phyloP scores from a whole-genome alignment of 2,797 vertebrate genomes.

The Centropyge bicolor region DNA sequence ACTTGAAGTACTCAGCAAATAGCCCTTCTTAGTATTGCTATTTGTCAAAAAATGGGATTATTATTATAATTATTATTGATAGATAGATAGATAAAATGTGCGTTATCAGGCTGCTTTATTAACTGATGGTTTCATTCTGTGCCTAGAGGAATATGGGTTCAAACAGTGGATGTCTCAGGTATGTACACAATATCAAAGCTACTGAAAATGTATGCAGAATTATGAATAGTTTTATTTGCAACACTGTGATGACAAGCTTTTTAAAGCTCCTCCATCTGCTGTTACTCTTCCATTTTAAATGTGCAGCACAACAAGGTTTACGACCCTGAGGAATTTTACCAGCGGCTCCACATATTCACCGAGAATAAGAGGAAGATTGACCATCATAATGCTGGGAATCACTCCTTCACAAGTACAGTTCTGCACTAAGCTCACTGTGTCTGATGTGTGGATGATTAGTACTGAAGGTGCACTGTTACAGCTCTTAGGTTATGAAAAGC shows the following conservation, averaged over 20 bases:
- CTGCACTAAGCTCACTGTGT: neutral
- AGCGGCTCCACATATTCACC: conserved; percentile 65
- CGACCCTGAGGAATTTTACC: conserved; percentile 52
- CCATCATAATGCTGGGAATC: conserved; percentile 70
- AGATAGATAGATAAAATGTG: no score
- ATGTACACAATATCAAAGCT: conserved; percentile 11
- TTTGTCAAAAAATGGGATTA: no score
- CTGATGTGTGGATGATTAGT: neutral
- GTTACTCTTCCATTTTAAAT: neutral
- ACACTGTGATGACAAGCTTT: neutral
- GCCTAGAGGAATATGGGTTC: conserved; percentile 67
- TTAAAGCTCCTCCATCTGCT: neutral
- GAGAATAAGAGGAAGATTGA: conserved; percentile 67
- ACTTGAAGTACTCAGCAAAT: neutral
- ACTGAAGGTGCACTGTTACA: no score
- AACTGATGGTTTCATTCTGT: conserved; percentile 19
- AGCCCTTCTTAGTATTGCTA: neutral
- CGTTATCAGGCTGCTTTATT: neutral
- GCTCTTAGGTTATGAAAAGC: neutral
- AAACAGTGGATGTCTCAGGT: conserved; percentile 74
- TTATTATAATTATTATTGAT: no score
- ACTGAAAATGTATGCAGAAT: neutral
- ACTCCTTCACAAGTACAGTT: conserved; percentile 71
- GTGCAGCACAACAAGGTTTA: conserved; percentile 65
- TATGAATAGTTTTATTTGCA: neutral